Evolutionary conservation across 2,888 invertebrate species (phyloP).

Genomic region (Amphipoea lucens): DNA sequence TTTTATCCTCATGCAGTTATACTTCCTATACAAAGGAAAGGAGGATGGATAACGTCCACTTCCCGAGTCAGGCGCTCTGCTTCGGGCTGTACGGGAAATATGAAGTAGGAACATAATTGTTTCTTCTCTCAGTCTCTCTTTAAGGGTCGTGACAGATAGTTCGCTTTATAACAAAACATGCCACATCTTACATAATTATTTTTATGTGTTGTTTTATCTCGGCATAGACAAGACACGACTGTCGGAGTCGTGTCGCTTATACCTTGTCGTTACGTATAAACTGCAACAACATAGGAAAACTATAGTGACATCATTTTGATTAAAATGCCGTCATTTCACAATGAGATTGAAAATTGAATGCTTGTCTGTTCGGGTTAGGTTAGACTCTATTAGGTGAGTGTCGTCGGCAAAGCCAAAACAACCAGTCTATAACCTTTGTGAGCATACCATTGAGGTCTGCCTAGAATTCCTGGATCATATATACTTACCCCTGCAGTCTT

Average conservation of each 20-base stretch:
- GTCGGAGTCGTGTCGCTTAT: conserved; percentile 16
- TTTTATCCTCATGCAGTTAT: background rate
- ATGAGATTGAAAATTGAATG: background rate
- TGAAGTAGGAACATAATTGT: background rate
- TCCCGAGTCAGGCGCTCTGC: background rate
- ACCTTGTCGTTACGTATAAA: background rate
- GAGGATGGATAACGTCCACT: background rate
- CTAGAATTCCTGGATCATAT: background rate
- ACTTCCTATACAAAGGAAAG: background rate
- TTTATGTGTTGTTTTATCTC: conserved; percentile 1
- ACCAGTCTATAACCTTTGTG: background rate
- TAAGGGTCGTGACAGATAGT: background rate
- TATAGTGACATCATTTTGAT: conserved; percentile 16
- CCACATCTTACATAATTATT: background rate
- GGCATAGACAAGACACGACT: conserved; percentile 13
- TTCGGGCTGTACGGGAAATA: background rate
- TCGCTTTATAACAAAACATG: background rate
- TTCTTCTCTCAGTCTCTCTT: background rate
- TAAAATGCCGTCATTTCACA: background rate
- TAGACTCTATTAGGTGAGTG: background rate
- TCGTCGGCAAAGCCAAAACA: background rate
- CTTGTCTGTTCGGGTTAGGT: background rate
- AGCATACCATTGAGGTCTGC: background rate
- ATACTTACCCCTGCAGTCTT: background rate
- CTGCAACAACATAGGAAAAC: background rate